Conservation (phyloP, 2,888 invertebrate species). For the Dolichomitus sp. region DNA sequence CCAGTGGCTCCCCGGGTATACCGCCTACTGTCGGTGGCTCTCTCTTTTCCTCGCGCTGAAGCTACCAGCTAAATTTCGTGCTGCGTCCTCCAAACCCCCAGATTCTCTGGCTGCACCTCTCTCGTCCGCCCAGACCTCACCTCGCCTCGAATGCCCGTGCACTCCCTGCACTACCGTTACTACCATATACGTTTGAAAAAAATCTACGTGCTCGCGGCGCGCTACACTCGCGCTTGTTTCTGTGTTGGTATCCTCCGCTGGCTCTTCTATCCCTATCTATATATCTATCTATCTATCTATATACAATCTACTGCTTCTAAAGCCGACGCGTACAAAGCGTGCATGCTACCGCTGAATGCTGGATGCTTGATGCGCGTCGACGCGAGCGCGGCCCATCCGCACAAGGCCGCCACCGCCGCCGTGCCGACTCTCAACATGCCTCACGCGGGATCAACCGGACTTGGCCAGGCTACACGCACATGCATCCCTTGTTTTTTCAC, state of each 20-base stretch:
- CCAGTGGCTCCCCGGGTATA: conserved; percentile 62
- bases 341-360: conserved; percentile 53
- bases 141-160: conserved; percentile 76
- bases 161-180: conserved; percentile 76
- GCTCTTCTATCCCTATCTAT: conserved; percentile 24
- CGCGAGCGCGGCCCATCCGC: conserved; percentile 59
- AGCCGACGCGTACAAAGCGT: conserved; percentile 62
- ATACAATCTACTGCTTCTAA: conserved; percentile 39
- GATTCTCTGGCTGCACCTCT: conserved; percentile 58
- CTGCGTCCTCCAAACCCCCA: conserved; percentile 48
- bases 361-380: conserved; percentile 65
- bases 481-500: conserved; percentile 80
- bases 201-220: conserved; percentile 67
- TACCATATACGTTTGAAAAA: conserved; percentile 70
- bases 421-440: conserved; percentile 70
- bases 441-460: not conserved
- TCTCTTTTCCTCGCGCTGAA: conserved; percentile 68
- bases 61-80: conserved; percentile 55
- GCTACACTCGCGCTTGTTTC: conserved; percentile 49
- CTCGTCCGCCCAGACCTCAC: conserved; percentile 52
- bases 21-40: conserved; percentile 77
- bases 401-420: conserved; percentile 60
- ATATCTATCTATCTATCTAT: conserved; percentile 41
- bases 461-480: not conserved
- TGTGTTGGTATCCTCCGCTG: conserved; percentile 62